Evolutionary conservation across 37 sponge, comb jelly and placozoan genomes (phyloP).

Genomic region (Spongia lamella): DNA sequence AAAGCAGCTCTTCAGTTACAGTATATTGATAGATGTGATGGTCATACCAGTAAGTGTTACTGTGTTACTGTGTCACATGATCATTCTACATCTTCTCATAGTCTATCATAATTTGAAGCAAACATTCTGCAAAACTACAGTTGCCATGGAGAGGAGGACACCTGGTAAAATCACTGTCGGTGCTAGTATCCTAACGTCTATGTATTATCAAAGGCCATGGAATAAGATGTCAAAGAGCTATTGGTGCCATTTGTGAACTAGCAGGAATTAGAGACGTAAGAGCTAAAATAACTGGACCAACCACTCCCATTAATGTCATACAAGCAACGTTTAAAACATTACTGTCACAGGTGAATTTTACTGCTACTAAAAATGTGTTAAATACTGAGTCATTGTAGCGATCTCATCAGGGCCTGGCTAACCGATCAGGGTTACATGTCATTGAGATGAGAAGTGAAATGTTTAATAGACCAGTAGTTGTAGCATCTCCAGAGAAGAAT

Average conservation of each 20-base stretch:
- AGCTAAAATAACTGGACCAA: slow-evolving; percentile 80
- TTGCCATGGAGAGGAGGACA: slow-evolving; percentile 70
- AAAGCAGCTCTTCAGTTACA: slow-evolving; percentile 67
- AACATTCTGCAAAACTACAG: slow-evolving; percentile 55
- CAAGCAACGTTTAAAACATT: slow-evolving; percentile 78
- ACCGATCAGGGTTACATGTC: slow-evolving; percentile 61
- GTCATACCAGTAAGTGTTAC: slow-evolving; percentile 71
- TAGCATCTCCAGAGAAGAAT: slow-evolving; percentile 53
- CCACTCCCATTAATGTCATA: slow-evolving; percentile 77
- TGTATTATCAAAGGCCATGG: slow-evolving; percentile 48
- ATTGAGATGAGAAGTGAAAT: slow-evolving; percentile 74
- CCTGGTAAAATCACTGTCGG: slow-evolving; percentile 24
- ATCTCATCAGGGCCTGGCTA: slow-evolving; percentile 75
- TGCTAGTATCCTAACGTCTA: not conserved
- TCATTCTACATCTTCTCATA: slow-evolving; percentile 6
- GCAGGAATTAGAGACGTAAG: slow-evolving; percentile 76
- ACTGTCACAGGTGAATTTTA: slow-evolving; percentile 45
- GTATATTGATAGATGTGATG: slow-evolving; percentile 72
- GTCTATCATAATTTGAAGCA: slow-evolving; percentile 77
- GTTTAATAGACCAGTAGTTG: slow-evolving; percentile 66
- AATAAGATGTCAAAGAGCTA: slow-evolving; percentile 70
- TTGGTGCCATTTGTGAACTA: slow-evolving; percentile 67
- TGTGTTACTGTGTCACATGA: not conserved
- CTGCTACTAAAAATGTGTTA: not conserved
- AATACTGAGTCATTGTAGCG: slow-evolving; percentile 31